These are phyloP conservation scores for Drosophila kepulauana DNA, from an alignment of 1,140 invertebrate species.

Conservation along the genomic window DNA sequence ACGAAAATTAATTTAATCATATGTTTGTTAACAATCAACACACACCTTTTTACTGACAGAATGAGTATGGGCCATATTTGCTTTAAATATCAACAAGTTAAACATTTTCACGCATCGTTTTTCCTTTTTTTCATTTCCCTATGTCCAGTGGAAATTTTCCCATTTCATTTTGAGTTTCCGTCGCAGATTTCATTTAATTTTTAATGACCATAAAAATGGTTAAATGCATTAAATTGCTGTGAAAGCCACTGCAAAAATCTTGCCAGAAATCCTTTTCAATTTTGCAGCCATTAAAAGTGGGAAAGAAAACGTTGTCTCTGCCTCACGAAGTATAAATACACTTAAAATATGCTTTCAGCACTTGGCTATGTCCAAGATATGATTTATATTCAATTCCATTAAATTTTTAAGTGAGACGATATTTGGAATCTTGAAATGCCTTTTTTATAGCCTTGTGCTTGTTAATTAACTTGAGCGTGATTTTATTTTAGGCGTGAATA, in stretches of 20 bases:
- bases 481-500: too few relatives aligned
- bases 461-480: too few relatives aligned
- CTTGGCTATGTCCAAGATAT: neutral
- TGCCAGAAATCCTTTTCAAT: constrained; percentile 40
- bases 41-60: neutral
- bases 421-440: neutral
- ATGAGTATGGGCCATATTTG: constrained; percentile 38
- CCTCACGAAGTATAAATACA: neutral
- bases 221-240: constrained; percentile 53
- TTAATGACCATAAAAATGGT: constrained; percentile 52
- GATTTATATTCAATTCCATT: neutral
- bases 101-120: constrained; percentile 43
- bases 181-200: constrained; percentile 56
- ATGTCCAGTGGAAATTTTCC: constrained; percentile 16
- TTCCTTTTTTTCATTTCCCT: neutral
- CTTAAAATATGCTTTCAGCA: neutral
- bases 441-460: neutral
- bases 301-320: constrained; percentile 1
- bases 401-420: too few relatives aligned
- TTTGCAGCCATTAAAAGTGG: constrained; percentile 27
- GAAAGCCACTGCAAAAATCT: constrained; percentile 30
- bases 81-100: constrained; percentile 71
- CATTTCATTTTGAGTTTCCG: constrained; percentile 20
- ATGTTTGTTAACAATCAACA: constrained; percentile 32
- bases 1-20: constrained; percentile 49